A percentile compares a stretch with the other conserved stretches of the same genome.
These are phyloP conservation scores for Chaetura pelagica DNA, from an alignment of 2,113 vertebrate genomes.

Conservation along the genomic window DNA sequence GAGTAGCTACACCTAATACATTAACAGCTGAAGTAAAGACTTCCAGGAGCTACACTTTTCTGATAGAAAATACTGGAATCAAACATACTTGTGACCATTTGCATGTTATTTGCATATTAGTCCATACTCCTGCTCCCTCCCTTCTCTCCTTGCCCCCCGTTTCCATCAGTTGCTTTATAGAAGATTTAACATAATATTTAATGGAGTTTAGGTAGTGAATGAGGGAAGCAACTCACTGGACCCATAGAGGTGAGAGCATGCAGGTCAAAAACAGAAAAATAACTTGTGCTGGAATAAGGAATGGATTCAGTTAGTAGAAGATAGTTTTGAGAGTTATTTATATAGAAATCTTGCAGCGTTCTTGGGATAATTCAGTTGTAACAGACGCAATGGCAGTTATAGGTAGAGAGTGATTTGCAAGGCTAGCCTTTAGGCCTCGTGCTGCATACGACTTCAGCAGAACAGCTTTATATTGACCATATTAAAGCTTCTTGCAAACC, in stretches of 20 bases:
- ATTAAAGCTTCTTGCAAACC: not conserved
- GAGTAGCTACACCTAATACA: not conserved
- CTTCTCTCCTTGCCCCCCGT: fast-evolving
- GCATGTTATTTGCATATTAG: not conserved
- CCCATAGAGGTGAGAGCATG: not conserved
- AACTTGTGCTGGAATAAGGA: not conserved
- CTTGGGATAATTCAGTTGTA: not conserved
- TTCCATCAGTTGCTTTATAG: not conserved
- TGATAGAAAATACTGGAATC: not conserved
- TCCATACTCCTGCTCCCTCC: not conserved
- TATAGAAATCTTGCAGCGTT: not conserved
- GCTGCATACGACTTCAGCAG: not conserved
- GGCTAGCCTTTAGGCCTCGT: not conserved
- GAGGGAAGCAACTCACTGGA: not conserved
- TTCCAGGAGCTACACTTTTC: not conserved
- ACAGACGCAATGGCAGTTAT: not conserved
- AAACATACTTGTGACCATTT: not conserved
- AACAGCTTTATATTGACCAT: not conserved
- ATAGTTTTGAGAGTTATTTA: not conserved
- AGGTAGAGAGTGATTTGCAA: not conserved
- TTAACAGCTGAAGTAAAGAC: not conserved
- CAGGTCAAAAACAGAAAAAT: not conserved
- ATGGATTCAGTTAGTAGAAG: not conserved
- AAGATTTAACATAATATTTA: not conserved
- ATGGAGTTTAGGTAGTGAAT: not conserved